Evolutionary conservation across 2,113 vertebrate species (phyloP).

Genomic region (Hiodon alosoides): DNA sequence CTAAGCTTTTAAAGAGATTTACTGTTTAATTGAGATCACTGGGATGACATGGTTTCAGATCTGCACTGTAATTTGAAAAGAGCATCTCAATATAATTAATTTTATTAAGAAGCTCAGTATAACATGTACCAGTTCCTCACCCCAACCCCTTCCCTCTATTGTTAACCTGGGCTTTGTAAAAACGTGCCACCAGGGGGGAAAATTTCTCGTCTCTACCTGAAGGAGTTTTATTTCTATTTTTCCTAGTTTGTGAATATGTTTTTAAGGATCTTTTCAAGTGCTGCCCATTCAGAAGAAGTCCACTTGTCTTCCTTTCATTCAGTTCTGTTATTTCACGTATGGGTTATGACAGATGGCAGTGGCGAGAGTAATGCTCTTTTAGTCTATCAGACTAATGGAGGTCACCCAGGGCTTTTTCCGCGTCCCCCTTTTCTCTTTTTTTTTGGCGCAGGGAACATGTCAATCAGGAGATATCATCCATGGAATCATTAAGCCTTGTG

Average conservation of each 20-base stretch:
- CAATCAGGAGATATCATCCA: conserved; percentile 59
- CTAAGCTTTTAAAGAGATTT: conserved; percentile 21
- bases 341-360: conserved; percentile 82
- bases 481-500: conserved; percentile 71
- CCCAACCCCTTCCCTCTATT: conserved; percentile 6
- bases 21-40: conserved; percentile 30
- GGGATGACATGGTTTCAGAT: conserved; percentile 23
- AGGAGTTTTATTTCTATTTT: background rate
- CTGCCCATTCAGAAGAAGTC: conserved; percentile 63
- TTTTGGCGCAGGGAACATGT: conserved; percentile 78
- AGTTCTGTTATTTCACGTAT: conserved; percentile 76
- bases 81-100: conserved; percentile 37
- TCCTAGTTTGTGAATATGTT: background rate
- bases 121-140: conserved; percentile 14
- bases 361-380: conserved; percentile 73
- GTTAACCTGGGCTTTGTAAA: background rate
- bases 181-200: background rate
- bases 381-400: conserved; percentile 79
- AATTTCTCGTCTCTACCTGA: background rate
- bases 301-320: conserved; percentile 51
- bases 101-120: conserved; percentile 25
- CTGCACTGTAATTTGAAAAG: conserved; percentile 33
- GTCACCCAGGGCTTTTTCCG: conserved; percentile 75
- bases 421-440: conserved; percentile 43
- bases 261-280: conserved; percentile 65